Evolutionary conservation across 2,888 invertebrate genomes (phyloP), one percentile per base, ranked within the genome.

Genomic region (Corythucha ciliata): DNA sequence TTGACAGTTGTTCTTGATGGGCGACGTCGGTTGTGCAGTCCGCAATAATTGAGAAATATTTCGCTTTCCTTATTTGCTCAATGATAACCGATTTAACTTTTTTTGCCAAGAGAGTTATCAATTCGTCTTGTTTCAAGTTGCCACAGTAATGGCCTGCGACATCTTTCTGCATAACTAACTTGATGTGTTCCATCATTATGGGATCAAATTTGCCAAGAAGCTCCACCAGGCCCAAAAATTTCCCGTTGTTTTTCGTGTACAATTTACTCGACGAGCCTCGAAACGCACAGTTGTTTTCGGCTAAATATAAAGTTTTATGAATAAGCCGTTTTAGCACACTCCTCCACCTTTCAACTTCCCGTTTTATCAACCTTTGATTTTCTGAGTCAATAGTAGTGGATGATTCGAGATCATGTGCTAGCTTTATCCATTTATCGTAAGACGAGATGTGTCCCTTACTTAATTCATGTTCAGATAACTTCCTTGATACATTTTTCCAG

Each of bases 191-290:
- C 34, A 34, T 34, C 34, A 34, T 34, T 34, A 34, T 18, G 18
- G 34, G 34, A 18, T 34, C 34, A 34, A 34, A 34, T 34, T 34
- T 34, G 34, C 16, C 34, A 34, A 34, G 34, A 34, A 34, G 34
- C 34, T 34, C 34, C 16, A 34, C 34, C 14, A 34, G 34, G n/a
- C n/a, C n/a, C n/a, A n/a, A n/a, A n/a, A n/a, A n/a, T 34, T 34
- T 34, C 16, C 34, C 34, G 18, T 34, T 34, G 34, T 34, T 34
- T 34, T 34, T 34, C 18, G 34, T 34, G 18, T 34, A 34, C 16
- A 34, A 18, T 34, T 34, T 34, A 34, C 34, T 34, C 16, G 34
- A 34, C 16, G 34, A 34, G 4, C 34, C 34, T 34, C 10, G 14
- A 18, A 34, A 34, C 18, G 34, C 34, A 14, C 14, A 16, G 34